phyloP scores from a whole-genome alignment of 2,113 vertebrate species.

The Manacus vitellinus region DNA sequence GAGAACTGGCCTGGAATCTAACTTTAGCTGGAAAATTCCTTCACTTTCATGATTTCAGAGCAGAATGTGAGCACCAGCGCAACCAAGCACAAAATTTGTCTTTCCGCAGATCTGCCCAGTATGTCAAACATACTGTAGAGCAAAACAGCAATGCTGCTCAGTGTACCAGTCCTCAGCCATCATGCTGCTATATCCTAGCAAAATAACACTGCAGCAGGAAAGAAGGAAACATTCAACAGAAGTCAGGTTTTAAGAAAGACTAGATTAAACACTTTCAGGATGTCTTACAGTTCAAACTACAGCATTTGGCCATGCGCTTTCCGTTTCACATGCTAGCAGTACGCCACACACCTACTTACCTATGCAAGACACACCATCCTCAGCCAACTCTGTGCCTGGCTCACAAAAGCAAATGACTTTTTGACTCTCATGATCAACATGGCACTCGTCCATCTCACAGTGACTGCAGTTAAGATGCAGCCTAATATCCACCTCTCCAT shows the following conservation, averaged over 20 bases:
- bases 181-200: not conserved
- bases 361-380: constrained; percentile 87
- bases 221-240: not conserved
- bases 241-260: not conserved
- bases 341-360: constrained; percentile 62
- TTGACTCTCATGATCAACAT: constrained; percentile 78
- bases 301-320: not conserved
- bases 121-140: not conserved
- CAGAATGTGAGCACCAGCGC: not conserved
- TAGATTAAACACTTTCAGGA: not conserved
- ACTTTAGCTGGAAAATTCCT: not conserved
- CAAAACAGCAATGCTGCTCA: not conserved
- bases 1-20: not conserved
- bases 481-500: constrained; percentile 92
- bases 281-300: not conserved
- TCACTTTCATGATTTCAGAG: not conserved
- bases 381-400: constrained; percentile 81
- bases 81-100: not conserved
- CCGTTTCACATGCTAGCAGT: not conserved
- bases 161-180: not conserved
- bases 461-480: constrained; percentile 95
- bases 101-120: not conserved
- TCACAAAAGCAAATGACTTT: constrained; percentile 89
- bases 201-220: not conserved
- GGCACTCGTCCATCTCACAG: constrained; percentile 90